Evolutionary conservation across 2,113 vertebrate species (phyloP).

Genomic region (Ceyx melanurus): DNA sequence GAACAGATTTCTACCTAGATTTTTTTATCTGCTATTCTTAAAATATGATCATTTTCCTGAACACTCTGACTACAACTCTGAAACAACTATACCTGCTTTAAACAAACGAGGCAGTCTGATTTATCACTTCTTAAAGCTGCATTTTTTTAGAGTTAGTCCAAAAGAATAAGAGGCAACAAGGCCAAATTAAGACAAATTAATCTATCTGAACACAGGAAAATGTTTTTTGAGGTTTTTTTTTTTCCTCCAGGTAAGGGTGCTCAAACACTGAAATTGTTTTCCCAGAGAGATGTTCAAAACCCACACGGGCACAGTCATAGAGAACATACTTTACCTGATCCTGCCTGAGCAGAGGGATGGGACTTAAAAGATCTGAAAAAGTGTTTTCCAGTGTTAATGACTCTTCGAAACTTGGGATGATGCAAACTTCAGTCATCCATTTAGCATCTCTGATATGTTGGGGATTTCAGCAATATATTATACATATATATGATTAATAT

Average conservation of each 20-base stretch:
- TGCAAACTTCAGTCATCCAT: neutral
- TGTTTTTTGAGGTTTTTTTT: neutral
- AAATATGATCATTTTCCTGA: neutral
- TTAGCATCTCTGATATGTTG: neutral
- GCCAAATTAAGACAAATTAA: neutral
- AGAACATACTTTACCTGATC: neutral
- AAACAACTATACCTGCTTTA: neutral
- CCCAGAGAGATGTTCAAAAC: neutral
- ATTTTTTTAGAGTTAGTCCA: neutral
- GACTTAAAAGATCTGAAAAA: neutral
- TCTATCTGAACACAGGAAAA: neutral
- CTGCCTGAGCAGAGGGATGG: neutral
- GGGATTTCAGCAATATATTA: neutral
- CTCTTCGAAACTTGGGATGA: neutral
- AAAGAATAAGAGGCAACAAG: neutral
- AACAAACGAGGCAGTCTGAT: neutral
- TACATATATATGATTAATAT: neutral
- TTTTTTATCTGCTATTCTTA: neutral
- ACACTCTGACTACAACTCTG: neutral
- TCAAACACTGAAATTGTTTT: neutral
- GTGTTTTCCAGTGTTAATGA: neutral
- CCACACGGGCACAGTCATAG: rapidly evolving
- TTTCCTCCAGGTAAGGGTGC: neutral
- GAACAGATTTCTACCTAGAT: neutral
- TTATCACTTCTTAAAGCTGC: neutral